Percentiles rank a stretch among this genome's conserved stretches.
These are phyloP conservation scores for Neomorphus geoffroyi DNA, from an alignment of 2,797 vertebrate genomes.

Conservation along the genomic window DNA sequence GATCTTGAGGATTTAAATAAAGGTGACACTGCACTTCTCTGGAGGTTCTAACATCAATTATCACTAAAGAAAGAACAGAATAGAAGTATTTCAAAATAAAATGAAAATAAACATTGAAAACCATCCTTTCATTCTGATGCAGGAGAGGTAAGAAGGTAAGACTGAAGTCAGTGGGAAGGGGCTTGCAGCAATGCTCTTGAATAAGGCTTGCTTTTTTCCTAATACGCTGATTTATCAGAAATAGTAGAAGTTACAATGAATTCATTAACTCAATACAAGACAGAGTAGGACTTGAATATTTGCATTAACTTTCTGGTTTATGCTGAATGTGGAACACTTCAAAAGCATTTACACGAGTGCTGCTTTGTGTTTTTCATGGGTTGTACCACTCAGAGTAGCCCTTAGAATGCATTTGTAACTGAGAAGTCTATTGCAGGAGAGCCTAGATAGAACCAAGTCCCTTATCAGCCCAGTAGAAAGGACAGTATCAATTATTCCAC, in stretches of 20 bases:
- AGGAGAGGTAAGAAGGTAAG: neutral
- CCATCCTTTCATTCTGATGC: neutral
- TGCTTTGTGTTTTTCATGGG: neutral
- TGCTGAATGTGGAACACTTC: neutral
- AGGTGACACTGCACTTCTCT: conserved; percentile 77
- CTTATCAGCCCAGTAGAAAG: neutral
- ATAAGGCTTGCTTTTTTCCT: neutral
- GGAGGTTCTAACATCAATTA: conserved; percentile 71
- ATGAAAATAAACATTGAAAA: neutral
- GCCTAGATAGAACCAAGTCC: neutral
- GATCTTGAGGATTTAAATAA: conserved; percentile 66
- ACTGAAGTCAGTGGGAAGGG: neutral
- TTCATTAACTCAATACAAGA: neutral
- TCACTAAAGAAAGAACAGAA: conserved; percentile 72
- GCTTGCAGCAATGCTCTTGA: neutral
- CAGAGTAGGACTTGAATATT: neutral
- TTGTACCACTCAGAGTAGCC: neutral
- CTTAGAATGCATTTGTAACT: neutral
- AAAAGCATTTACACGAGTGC: neutral
- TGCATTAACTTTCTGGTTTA: neutral
- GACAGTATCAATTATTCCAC: neutral
- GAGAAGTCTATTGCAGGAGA: neutral
- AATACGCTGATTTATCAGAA: neutral
- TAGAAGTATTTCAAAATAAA: neutral
- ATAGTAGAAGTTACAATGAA: neutral